Percentiles rank a stretch among this genome's conserved stretches.
Evolutionary conservation across 2,797 vertebrate genomes (phyloP).

Genomic region (Galago senegalensis): DNA sequence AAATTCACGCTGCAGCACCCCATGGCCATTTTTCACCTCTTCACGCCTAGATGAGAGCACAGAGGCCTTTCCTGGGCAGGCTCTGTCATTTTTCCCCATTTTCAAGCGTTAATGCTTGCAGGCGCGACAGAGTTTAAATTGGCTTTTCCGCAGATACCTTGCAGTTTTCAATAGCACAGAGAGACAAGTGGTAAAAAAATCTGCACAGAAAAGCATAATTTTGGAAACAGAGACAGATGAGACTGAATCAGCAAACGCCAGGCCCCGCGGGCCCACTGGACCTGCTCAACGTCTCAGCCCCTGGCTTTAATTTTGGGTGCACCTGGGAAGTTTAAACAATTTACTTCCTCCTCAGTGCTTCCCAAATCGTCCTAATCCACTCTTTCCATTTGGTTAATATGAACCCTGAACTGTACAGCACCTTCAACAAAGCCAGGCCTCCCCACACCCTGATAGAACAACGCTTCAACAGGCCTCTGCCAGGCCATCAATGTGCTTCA

Average conservation of each 20-base stretch:
- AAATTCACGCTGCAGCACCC: constrained; percentile 28
- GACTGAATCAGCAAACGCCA: not conserved
- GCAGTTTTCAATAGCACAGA: not conserved
- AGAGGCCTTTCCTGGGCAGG: rapidly evolving
- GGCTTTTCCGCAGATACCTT: not conserved
- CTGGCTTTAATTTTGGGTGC: not conserved
- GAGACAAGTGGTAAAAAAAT: not conserved
- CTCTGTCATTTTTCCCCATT: not conserved
- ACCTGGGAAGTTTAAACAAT: not conserved
- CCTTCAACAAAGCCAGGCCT: not conserved
- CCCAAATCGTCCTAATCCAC: not conserved
- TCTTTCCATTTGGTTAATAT: not conserved
- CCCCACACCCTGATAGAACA: not conserved
- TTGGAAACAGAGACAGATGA: not conserved
- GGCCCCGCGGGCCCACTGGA: rapidly evolving
- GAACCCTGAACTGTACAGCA: not conserved
- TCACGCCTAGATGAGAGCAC: rapidly evolving
- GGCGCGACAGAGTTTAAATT: constrained; percentile 19
- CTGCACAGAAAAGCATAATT: not conserved
- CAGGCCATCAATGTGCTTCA: not conserved
- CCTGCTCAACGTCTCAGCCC: not conserved
- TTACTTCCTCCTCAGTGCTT: not conserved
- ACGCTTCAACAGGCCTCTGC: not conserved
- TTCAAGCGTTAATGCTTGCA: constrained; percentile 50
- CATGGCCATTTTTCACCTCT: not conserved